Evolutionary conservation across 1,140 invertebrate species (phyloP).

Genomic region (Sitodiplosis mosellana): DNA sequence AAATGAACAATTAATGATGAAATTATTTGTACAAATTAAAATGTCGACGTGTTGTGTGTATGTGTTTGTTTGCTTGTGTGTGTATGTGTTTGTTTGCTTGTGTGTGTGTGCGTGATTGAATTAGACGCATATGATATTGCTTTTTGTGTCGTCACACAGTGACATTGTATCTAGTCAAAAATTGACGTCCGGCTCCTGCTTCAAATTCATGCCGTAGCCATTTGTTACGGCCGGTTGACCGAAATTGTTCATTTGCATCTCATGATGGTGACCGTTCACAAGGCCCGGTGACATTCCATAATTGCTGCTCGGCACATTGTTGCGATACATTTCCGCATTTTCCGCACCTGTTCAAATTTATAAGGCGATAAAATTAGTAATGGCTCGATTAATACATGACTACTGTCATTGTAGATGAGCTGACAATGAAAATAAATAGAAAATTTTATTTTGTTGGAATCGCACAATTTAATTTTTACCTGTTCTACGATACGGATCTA

Average conservation of each 20-base stretch:
- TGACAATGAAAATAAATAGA: too few species aligned
- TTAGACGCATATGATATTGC: too few species aligned
- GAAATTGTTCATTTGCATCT: not conserved
- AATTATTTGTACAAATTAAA: too few species aligned
- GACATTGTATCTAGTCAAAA: not conserved
- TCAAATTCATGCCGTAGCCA: constrained; percentile 20
- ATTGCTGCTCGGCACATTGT: constrained; percentile 16
- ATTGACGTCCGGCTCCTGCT: constrained; percentile 20
- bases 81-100: too few species aligned
- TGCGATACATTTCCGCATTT: constrained; percentile 11
- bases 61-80: too few species aligned
- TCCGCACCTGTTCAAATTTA: constrained; percentile 19
- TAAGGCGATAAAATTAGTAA: not conserved
- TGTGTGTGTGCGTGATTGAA: too few species aligned
- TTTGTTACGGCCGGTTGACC: constrained; percentile 6
- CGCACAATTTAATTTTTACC: not conserved
- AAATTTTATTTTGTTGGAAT: too few species aligned
- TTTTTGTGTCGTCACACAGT: too few species aligned
- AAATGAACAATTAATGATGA: too few species aligned
- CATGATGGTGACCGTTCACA: constrained; percentile 6
- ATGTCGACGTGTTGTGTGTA: too few species aligned
- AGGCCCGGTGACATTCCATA: constrained; percentile 17
- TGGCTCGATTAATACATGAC: too few species aligned
- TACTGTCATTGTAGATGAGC: too few species aligned
- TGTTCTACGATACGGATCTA: constrained; percentile 1